Evolutionary conservation across 2,797 vertebrate species (phyloP), one percentile per base, ranked within the genome.

Genomic region (Neomorphus geoffroyi): DNA sequence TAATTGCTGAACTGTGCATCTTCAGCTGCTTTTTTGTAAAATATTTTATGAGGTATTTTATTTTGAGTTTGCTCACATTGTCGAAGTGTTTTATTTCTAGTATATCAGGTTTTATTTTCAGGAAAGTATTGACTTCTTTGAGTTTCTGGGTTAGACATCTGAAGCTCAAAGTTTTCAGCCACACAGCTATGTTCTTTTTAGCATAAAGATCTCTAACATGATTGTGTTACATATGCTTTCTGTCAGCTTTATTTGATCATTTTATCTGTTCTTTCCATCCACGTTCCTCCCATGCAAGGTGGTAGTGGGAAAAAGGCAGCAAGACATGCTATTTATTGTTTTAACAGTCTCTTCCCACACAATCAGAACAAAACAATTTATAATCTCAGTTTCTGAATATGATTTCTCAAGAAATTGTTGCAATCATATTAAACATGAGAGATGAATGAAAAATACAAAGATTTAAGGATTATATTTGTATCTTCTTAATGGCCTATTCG

Each of bases 291-390:
- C 54, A 74, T 70, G 19, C 41, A 80, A 45, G 35, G 65, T 43
- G 21, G 54, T 58, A 93, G 66, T 22, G 41, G 39, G 58, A 69
- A 80, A 85, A 86, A 86, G 27, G 18, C n/a, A 37, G 37, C 9
- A 72, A 86, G 51, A 86, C 41, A 67, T 41, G 39, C 24, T 54
- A 72, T 66, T 91, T 64, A 60, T 72, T 70, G 41, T 57, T 57
- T 3, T 74, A 77, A 58, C 35, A 74, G 10, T 18, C 27, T 83
- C 86, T 74, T 88, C 91, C 92, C 79, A 91, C 79, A 62, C 67
- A 70, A 65, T 8, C 13, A 2, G n/a, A 92, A 64, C 19, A 78
- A 5, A 19, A 35, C 21, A 28, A 80, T 56, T 95, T 69, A 89
- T 57, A 77, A 71, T 35, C 32, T 85, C 57, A 46, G 28, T 30